Conservation (phyloP, 1,140 invertebrate genomes). For the Drosophila lacteicornis region DNA sequence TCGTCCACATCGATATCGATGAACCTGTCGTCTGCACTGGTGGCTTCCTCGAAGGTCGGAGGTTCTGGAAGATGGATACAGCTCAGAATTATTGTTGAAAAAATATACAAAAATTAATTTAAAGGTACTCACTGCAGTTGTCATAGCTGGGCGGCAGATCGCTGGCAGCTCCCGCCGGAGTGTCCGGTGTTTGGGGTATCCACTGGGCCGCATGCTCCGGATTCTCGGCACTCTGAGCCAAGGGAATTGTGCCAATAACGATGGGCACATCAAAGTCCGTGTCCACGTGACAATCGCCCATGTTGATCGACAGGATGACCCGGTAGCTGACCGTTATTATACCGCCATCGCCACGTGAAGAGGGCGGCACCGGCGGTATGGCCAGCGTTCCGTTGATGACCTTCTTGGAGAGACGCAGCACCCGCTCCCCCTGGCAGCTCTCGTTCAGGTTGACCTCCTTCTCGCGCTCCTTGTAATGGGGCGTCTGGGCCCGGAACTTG, state of each 20-base stretch:
- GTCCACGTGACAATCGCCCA: conserved; percentile 54
- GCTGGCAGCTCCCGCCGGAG: conserved; percentile 55
- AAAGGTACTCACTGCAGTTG: conserved; percentile 54
- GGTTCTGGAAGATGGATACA: conserved; percentile 45
- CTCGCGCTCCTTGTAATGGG: conserved; percentile 36
- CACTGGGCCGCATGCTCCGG: conserved; percentile 42
- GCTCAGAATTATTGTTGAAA: too few relatives aligned
- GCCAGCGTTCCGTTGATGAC: conserved; percentile 51
- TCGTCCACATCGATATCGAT: conserved; percentile 70
- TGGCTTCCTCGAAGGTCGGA: conserved; percentile 77
- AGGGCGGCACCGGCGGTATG: conserved; percentile 68
- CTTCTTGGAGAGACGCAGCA: conserved; percentile 63
- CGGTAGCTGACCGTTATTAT: conserved; percentile 61
- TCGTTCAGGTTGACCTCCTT: conserved; percentile 33
- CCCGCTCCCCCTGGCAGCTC: conserved; percentile 36
- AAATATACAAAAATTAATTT: too few relatives aligned
- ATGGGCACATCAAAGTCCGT: conserved; percentile 62
- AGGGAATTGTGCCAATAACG: conserved; percentile 69
- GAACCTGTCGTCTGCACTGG: conserved; percentile 55
- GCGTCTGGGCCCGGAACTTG: conserved; percentile 54
- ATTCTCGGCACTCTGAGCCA: conserved; percentile 64
- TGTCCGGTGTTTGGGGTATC: conserved; percentile 73
- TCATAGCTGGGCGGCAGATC: conserved; percentile 73
- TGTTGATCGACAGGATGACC: conserved; percentile 56
- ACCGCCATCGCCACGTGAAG: conserved; percentile 80